Evolutionary conservation across 2,113 vertebrate species (phyloP).

Genomic region (Nestor notabilis): DNA sequence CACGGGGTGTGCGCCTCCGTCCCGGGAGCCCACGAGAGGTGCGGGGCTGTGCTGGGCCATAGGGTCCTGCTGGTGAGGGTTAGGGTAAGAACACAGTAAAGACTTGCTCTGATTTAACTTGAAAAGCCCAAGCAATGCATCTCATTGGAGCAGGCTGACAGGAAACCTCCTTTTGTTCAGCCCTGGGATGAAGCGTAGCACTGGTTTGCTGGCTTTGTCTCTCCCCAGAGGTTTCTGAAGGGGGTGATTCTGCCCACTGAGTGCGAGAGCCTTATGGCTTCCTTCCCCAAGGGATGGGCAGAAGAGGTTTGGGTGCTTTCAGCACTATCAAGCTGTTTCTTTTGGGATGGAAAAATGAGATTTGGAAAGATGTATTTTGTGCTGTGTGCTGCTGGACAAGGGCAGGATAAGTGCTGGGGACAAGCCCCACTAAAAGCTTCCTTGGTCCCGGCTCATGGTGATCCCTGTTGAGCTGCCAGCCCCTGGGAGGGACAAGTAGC

Average conservation of each 20-base stretch:
- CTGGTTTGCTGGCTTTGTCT: neutral
- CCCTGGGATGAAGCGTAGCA: neutral
- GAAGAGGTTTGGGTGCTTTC: neutral
- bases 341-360: neutral
- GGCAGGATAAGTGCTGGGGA: neutral
- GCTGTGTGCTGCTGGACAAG: neutral
- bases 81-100: fast-evolving
- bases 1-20: neutral
- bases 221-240: neutral
- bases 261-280: neutral
- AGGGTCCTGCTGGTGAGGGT: neutral
- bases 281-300: neutral
- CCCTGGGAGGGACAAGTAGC: fast-evolving
- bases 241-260: neutral
- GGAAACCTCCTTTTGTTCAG: neutral
- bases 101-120: neutral
- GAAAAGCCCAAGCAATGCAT: neutral
- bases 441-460: fast-evolving
- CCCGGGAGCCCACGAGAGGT: neutral
- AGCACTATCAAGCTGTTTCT: neutral
- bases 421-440: neutral
- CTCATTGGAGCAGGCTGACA: neutral
- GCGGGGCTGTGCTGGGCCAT: neutral
- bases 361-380: neutral
- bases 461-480: neutral